phyloP scores from a whole-genome alignment of 2,888 invertebrate species.

The Pomacea canaliculata region DNA sequence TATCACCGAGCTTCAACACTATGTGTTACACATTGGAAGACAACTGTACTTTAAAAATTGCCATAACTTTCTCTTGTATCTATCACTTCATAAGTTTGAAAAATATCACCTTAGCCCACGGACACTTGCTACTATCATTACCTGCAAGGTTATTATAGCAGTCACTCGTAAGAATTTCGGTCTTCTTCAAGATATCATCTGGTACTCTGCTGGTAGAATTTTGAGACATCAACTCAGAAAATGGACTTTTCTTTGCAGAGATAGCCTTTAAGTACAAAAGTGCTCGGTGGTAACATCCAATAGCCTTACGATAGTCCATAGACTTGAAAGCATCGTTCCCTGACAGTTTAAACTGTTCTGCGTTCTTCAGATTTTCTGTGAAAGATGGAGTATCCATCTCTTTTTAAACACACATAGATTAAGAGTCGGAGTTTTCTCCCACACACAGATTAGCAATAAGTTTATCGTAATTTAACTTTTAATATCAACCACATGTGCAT shows the following conservation, averaged over 20 bases:
- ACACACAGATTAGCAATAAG: too few species aligned
- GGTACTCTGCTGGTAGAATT: conserved; percentile 37
- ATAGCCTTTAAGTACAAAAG: conserved; percentile 57
- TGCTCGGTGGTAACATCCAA: conserved; percentile 65
- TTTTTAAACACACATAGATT: not conserved
- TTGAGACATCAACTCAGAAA: conserved; percentile 31
- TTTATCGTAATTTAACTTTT: too few species aligned
- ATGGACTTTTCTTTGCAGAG: conserved; percentile 27
- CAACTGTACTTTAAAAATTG: too few species aligned
- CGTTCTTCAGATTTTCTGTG: conserved; percentile 48
- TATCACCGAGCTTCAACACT: too few species aligned
- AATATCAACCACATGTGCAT: too few species aligned
- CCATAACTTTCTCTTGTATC: too few species aligned
- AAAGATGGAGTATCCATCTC: not conserved
- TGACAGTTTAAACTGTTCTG: conserved; percentile 54
- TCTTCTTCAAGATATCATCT: conserved; percentile 40
- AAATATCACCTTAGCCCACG: too few species aligned
- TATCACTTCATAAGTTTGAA: too few species aligned
- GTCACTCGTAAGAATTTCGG: conserved; percentile 51
- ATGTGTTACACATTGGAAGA: too few species aligned
- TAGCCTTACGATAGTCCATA: conserved; percentile 53
- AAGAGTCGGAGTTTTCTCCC: too few species aligned
- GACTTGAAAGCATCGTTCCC: conserved; percentile 62
- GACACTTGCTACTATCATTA: conserved; percentile 24
- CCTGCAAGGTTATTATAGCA: conserved; percentile 68